These are phyloP conservation scores for Calliphora vicina DNA, from an alignment of 1,140 invertebrate genomes.

Conservation along the genomic window DNA sequence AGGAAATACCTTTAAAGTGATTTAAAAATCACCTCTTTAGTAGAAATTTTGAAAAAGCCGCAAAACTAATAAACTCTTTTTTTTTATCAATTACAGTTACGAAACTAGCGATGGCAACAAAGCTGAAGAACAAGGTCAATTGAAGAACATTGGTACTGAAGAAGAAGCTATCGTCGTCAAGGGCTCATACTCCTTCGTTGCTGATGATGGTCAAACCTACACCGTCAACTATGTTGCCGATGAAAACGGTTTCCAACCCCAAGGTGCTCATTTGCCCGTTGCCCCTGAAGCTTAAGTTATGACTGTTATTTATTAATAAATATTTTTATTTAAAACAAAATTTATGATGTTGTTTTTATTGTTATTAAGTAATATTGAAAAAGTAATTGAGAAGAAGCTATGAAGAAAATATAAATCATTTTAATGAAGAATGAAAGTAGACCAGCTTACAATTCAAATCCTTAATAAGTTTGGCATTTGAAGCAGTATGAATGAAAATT, in stretches of 20 bases:
- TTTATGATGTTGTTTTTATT: too few relatives aligned
- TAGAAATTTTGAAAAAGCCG: too few relatives aligned
- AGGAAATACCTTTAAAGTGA: too few relatives aligned
- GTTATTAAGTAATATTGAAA: too few relatives aligned
- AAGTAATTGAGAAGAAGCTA: too few relatives aligned
- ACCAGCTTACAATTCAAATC: too few relatives aligned
- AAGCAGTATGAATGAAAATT: too few relatives aligned
- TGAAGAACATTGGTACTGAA: conserved; percentile 66
- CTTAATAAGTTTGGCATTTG: too few relatives aligned
- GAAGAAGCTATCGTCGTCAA: conserved; percentile 62
- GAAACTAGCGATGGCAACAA: conserved; percentile 74
- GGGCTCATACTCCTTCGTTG: conserved; percentile 33
- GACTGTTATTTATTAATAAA: conserved; percentile 39
- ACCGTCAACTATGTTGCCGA: conserved; percentile 70
- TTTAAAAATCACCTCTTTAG: too few relatives aligned
- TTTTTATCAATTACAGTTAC: conserved; percentile 14
- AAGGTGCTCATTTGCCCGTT: conserved; percentile 63
- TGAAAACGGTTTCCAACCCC: conserved; percentile 43
- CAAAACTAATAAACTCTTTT: too few relatives aligned
- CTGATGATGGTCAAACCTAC: conserved; percentile 39
- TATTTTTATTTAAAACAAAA: neutral
- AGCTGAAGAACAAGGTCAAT: conserved; percentile 60
- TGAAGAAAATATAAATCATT: too few relatives aligned
- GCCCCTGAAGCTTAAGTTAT: conserved; percentile 34
- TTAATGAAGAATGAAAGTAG: too few relatives aligned